phyloP scores from a whole-genome alignment of 2,888 invertebrate genomes.

The Tridacna gigas region DNA sequence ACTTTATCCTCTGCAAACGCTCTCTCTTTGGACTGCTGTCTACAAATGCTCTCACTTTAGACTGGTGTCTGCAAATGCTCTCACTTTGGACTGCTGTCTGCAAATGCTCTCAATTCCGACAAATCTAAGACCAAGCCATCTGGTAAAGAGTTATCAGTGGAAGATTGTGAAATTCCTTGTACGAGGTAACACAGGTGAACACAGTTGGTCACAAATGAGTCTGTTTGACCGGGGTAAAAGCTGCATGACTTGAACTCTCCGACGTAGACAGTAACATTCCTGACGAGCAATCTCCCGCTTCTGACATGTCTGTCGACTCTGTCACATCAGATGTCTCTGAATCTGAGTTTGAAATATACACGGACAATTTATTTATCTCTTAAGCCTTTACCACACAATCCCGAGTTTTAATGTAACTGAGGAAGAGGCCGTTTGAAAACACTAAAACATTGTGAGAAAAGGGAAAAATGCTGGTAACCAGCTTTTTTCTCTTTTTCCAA shows the following conservation, averaged over 20 bases:
- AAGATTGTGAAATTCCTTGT: no score
- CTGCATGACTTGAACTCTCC: constrained; percentile 29
- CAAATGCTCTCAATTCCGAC: background rate
- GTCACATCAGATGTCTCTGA: constrained; percentile 78
- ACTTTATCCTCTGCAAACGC: background rate
- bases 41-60: no score
- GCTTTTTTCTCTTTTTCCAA: no score
- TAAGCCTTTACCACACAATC: no score
- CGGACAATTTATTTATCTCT: no score
- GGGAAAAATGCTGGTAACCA: no score
- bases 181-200: background rate
- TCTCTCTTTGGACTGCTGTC: background rate
- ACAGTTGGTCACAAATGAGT: constrained; percentile 56
- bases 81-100: background rate
- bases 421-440: no score
- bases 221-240: constrained; percentile 54
- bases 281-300: constrained; percentile 56
- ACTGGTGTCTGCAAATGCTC: background rate
- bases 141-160: background rate
- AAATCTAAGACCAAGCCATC: background rate
- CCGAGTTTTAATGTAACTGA: no score
- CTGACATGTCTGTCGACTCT: constrained; percentile 77
- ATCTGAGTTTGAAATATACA: constrained; percentile 52
- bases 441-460: no score
- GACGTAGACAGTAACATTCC: constrained; percentile 44